Conservation (phyloP, 2,797 vertebrate species). For the Tachyglossus aculeatus region DNA sequence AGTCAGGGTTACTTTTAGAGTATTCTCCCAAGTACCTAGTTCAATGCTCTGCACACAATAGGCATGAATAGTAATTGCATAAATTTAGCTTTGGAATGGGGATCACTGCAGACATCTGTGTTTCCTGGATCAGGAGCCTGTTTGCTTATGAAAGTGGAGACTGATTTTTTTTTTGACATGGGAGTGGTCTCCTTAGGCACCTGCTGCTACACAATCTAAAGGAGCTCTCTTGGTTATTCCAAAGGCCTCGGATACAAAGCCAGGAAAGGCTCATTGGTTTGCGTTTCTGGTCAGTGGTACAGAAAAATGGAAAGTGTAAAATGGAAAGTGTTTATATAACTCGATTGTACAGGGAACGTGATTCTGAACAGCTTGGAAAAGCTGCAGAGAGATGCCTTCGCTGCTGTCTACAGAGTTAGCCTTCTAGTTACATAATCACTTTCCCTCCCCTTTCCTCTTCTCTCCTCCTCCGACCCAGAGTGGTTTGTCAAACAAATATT, state of each 20-base stretch:
- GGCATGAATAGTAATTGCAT: not conserved
- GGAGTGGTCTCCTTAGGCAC: not conserved
- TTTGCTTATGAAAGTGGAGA: not conserved
- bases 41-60: too few relatives aligned
- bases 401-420: too few relatives aligned
- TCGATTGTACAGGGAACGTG: not conserved
- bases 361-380: not conserved
- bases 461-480: too few relatives aligned
- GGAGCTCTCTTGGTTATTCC: not conserved
- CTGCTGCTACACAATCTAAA: not conserved
- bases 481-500: too few relatives aligned
- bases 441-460: too few relatives aligned
- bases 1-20: too few relatives aligned
- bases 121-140: not conserved
- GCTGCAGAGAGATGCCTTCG: not conserved
- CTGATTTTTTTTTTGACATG: not conserved
- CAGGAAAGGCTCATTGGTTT: constrained; percentile 4
- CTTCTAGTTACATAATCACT: too few relatives aligned
- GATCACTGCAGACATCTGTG: not conserved
- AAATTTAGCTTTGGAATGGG: not conserved
- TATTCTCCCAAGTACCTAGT: too few relatives aligned
- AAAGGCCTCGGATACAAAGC: not conserved
- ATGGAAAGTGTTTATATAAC: not conserved
- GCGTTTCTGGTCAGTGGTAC: not conserved
- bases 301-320: not conserved